Evolutionary conservation across 2,888 invertebrate genomes (phyloP).

Genomic region (Dryobota labecula): DNA sequence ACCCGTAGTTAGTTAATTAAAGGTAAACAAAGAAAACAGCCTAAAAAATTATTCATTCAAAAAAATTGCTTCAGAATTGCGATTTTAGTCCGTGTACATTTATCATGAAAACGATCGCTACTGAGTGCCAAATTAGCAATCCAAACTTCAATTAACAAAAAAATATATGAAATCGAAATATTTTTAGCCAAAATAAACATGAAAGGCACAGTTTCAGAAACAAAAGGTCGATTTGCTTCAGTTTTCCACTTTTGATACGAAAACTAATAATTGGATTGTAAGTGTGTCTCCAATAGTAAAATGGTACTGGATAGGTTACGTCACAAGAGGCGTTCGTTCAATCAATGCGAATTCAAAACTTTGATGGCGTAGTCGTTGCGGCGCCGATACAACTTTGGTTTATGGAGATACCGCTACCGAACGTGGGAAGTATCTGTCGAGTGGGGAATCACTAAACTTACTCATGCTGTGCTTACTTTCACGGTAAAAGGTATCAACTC

Average conservation of each 20-base stretch:
- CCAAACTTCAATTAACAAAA: too few relatives aligned
- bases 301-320: slow-evolving; percentile 59
- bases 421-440: slow-evolving; percentile 49
- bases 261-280: slow-evolving; percentile 55
- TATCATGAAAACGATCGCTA: background rate
- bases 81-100: background rate
- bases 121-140: background rate
- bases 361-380: slow-evolving; percentile 70
- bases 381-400: slow-evolving; percentile 69
- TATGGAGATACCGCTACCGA: slow-evolving; percentile 70
- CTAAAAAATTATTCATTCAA: background rate
- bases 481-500: slow-evolving; percentile 14
- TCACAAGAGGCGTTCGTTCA: slow-evolving; percentile 66
- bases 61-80: slow-evolving; percentile 3
- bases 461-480: slow-evolving; percentile 17
- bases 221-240: slow-evolving; percentile 13
- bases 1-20: slow-evolving; percentile 1
- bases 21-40: slow-evolving; percentile 27
- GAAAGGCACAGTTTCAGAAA: slow-evolving; percentile 7
- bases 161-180: background rate
- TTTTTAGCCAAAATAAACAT: background rate
- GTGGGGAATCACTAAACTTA: slow-evolving; percentile 40
- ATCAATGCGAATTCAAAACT: slow-evolving; percentile 76
- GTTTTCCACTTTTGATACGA: slow-evolving; percentile 29
- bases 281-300: slow-evolving; percentile 43